Evolutionary conservation across 2,797 vertebrate species (phyloP), one percentile per base, ranked within the genome.

Genomic region (Leucoraja ocellata): DNA sequence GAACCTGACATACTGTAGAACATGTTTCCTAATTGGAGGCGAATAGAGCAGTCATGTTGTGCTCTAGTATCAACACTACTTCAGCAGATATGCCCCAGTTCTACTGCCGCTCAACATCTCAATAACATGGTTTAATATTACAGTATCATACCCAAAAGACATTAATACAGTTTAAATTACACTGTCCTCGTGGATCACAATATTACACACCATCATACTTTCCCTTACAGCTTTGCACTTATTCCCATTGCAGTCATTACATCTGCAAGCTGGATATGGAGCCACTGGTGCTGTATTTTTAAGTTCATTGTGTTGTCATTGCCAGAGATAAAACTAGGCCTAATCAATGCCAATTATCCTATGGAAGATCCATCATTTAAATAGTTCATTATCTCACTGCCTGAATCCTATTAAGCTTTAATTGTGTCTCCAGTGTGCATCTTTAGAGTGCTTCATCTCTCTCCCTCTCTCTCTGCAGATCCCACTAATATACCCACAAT

Each of bases 311-410:
- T 14, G 32, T 32, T 32, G 13, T 65, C 28, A 32, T 2, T 25
- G 81, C 4, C 58, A 86, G 58, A 63, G 58, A 86, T 61, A 32
- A 63, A 88, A 88, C 58, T 88, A 65, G 61, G 14, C 28, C 65
- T 65, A 16, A 88, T 88, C 84, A 65, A 88, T 88, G 84, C 58
- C 61, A 88, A 88, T 88, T 32, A 65, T 32, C 84, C n/a, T 32
- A 65, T 65, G 84, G 61, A 32, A 61, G 63, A 88, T 88, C 84
- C 61, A 65, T 88, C 84, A 65, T 63, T 88, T 65, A 88, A 88
- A 65, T 32, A 63, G 84, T 32, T 88, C 61, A 88, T 88, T 88
- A 88, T 88, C 58, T 88, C 28, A 88, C 84, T 63, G 58, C 61
- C 58, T 65, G 58, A 88, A 65, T 86, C 28, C 61, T n/a, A 88